Percentiles rank a stretch among this genome's conserved stretches.
phyloP scores from a whole-genome alignment of 2,888 invertebrate species.

The Lobophora halterata region DNA sequence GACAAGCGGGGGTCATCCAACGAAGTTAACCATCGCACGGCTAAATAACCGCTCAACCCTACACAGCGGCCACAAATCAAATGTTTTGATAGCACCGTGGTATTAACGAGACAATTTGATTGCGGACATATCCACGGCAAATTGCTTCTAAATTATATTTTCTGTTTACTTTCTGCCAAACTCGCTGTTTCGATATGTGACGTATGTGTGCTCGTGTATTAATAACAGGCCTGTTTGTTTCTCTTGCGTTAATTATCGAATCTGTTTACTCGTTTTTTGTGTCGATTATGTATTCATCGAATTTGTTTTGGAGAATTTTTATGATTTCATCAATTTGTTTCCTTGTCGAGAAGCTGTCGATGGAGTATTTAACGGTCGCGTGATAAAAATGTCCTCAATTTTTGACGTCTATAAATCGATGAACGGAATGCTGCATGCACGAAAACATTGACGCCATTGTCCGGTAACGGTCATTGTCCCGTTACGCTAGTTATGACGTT shows the following conservation, averaged over 20 bases:
- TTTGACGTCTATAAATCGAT: too few relatives aligned
- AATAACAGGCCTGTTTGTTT: conserved; percentile 63
- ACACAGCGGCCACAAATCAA: conserved; percentile 73
- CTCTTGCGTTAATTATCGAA: conserved; percentile 66
- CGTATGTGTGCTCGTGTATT: conserved; percentile 56
- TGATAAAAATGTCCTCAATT: too few relatives aligned
- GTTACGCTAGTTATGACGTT: too few relatives aligned
- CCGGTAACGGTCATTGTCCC: too few relatives aligned
- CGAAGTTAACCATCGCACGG: conserved; percentile 63
- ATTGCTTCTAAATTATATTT: conserved; percentile 81
- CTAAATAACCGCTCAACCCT: conserved; percentile 68
- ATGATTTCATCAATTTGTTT: conserved; percentile 5
- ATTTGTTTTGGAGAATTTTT: conserved; percentile 28
- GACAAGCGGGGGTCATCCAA: conserved; percentile 68
- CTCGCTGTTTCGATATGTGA: conserved; percentile 70
- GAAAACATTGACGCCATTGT: too few relatives aligned
- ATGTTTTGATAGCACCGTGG: conserved; percentile 79
- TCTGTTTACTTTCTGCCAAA: conserved; percentile 80
- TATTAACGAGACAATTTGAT: conserved; percentile 82
- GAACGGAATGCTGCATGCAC: too few relatives aligned
- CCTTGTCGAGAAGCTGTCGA: too few relatives aligned
- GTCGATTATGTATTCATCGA: conserved; percentile 34
- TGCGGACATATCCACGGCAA: conserved; percentile 80
- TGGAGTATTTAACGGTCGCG: too few relatives aligned
- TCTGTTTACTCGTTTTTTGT: conserved; percentile 56